Evolutionary conservation across 2,888 invertebrate species (phyloP), one percentile per base, ranked within the genome.

Genomic region (Tetranychus truncatus): DNA sequence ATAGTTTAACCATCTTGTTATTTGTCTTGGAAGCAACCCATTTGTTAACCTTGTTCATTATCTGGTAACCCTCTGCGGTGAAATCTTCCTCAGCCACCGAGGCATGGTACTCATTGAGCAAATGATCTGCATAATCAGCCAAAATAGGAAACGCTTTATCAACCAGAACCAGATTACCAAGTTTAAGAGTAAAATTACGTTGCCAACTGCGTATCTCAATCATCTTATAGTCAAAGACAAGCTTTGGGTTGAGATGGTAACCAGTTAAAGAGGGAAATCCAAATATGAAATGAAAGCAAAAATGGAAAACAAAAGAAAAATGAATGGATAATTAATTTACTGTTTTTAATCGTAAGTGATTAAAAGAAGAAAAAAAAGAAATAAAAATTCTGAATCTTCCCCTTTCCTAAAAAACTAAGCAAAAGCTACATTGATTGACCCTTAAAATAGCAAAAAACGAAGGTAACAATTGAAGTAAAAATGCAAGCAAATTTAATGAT

Each of bases 21-120:
- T 75, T 69, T 0, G 78, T 78, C 20, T 74, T 74, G 74, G 73
- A 74, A 44, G 75, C 76, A 34, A 76, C 77, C 78, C 78, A 78
- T 20, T 76, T 74, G 73, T 78, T 78, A 15, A 78, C 76, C 1
- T 76, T 75, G 45, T 78, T 71, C 21, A 75, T 73, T 5, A 34
- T 20, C 6, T 11, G 45, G 15, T 45, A 45, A 6, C 66, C 45
- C 18, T 75, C 8, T 5, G 46, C 9, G 9, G 73, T 71, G 55
- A 78, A 78, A 74, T 78, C 78, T 1, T 77, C 76, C 21, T 66
- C 66, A 1, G 66, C 66, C 18, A 66, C 66, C 18, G n/a, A 24
- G n/a, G 69, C 69, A 69, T 20, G 21, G 34, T 66, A 66, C 20
- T 66, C 66, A 20, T 69, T 69, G 69, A 69, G 69, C 11, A 69